These are phyloP conservation scores for Brachyptera risi DNA, from an alignment of 2,888 invertebrate genomes.

Conservation along the genomic window DNA sequence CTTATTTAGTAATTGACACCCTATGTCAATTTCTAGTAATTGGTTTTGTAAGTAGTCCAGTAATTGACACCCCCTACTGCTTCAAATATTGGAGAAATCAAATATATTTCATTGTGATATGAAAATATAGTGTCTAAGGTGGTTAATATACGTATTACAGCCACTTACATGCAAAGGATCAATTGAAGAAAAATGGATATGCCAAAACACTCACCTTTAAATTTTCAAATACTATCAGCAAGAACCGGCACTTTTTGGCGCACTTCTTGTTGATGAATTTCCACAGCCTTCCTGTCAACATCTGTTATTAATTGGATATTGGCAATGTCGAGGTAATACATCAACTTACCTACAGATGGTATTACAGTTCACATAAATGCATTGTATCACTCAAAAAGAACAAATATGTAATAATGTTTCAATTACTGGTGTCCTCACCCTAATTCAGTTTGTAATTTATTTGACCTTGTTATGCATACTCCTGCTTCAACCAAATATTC, in stretches of 20 bases:
- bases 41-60: background rate
- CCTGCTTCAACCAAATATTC: too few species aligned
- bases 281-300: background rate
- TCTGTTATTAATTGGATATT: background rate
- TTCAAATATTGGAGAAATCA: background rate
- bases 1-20: slow-evolving; percentile 1
- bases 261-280: too few species aligned
- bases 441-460: too few species aligned
- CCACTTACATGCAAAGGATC: too few species aligned
- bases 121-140: background rate
- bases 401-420: background rate
- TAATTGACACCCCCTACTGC: background rate
- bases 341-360: background rate
- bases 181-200: too few species aligned
- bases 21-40: background rate
- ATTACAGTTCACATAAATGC: background rate
- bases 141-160: too few species aligned
- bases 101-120: background rate
- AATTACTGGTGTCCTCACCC: background rate
- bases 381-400: background rate
- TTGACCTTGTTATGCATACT: too few species aligned
- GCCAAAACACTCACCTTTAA: too few species aligned
- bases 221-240: too few species aligned
- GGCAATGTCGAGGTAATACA: background rate
- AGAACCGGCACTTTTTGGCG: too few species aligned